These are phyloP conservation scores for Pollimyrus isidori DNA, from an alignment of 2,113 vertebrate genomes.

Conservation along the genomic window DNA sequence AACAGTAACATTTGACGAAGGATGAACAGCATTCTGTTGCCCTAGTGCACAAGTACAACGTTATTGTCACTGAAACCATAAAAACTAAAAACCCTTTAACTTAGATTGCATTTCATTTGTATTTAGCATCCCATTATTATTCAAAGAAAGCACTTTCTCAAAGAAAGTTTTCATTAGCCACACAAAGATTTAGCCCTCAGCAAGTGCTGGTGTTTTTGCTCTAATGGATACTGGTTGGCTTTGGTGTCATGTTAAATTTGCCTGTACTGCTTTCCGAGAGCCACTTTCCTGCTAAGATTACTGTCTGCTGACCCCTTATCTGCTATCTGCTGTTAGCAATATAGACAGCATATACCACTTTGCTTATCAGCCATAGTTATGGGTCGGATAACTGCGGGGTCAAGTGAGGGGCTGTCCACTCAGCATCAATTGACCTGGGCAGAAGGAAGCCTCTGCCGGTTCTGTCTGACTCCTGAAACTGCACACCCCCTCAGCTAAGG, in stretches of 20 bases:
- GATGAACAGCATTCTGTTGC: not conserved
- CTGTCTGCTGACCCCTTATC: constrained; percentile 27
- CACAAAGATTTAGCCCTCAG: constrained; percentile 6
- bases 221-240: constrained; percentile 8
- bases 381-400: constrained; percentile 23
- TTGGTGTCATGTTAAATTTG: constrained; percentile 11
- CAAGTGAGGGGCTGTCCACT: constrained; percentile 26
- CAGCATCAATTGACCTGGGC: constrained; percentile 23
- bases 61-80: not conserved
- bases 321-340: constrained; percentile 16
- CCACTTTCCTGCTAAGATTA: constrained; percentile 21
- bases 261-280: not conserved
- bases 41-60: not conserved
- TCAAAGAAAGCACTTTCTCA: not conserved
- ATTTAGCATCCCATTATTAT: not conserved
- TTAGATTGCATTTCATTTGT: not conserved
- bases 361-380: constrained; percentile 20
- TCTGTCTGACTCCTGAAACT: constrained; percentile 10
- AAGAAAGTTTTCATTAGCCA: not conserved
- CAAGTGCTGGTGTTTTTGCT: constrained; percentile 1
- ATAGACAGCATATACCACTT: constrained; percentile 18
- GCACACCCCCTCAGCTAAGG: not conserved
- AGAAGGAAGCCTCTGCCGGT: constrained; percentile 10
- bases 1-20: not conserved
- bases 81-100: not conserved